A percentile compares a stretch with the other conserved stretches of the same genome.
These are phyloP conservation scores for Pedicia rivosa DNA, from an alignment of 2,888 invertebrate species.

Conservation along the genomic window DNA sequence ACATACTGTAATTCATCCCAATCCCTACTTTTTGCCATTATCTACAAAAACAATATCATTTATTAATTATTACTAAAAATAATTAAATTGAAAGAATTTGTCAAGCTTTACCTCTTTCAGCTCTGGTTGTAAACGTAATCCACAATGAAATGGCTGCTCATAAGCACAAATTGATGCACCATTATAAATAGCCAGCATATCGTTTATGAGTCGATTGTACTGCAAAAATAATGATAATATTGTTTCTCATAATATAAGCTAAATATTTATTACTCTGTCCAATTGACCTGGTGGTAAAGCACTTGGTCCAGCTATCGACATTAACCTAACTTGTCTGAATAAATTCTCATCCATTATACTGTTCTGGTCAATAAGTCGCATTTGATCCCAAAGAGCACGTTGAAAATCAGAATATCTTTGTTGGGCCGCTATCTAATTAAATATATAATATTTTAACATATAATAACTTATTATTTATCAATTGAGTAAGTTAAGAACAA, in stretches of 20 bases:
- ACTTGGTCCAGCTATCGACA: constrained; percentile 69
- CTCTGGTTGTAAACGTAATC: constrained; percentile 66
- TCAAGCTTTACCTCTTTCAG: constrained; percentile 31
- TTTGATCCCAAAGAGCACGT: constrained; percentile 58
- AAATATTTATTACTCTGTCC: constrained; percentile 46
- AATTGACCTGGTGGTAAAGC: constrained; percentile 69
- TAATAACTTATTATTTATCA: background rate
- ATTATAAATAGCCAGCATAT: constrained; percentile 78
- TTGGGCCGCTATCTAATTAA: constrained; percentile 59
- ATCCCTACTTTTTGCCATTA: constrained; percentile 67
- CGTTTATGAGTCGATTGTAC: constrained; percentile 77
- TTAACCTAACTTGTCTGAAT: constrained; percentile 54
- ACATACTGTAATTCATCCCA: constrained; percentile 78
- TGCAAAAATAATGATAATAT: too few species aligned
- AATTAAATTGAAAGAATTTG: background rate
- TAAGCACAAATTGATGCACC: constrained; percentile 70
- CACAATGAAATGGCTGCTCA: constrained; percentile 70
- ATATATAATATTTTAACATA: constrained; percentile 3
- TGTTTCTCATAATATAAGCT: too few species aligned
- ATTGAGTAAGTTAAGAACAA: too few species aligned
- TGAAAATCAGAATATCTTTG: constrained; percentile 70
- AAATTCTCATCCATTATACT: constrained; percentile 50
- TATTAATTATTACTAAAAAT: constrained; percentile 7
- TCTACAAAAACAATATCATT: constrained; percentile 19
- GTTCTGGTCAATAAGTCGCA: constrained; percentile 50